Conservation (phyloP, 2,888 invertebrate species). For the Melipona beecheii region DNA sequence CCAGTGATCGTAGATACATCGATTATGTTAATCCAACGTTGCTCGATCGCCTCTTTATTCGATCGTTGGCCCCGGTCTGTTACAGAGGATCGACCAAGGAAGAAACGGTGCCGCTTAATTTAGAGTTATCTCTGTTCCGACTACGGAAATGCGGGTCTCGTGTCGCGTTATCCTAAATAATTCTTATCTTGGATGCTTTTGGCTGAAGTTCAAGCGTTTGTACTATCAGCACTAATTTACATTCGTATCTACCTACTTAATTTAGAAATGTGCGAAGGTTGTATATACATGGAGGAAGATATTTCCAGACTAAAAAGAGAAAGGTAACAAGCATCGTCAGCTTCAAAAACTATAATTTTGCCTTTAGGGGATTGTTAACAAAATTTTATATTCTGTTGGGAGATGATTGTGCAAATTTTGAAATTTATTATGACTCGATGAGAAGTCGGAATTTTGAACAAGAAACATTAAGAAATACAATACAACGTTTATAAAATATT, state of each 20-base stretch:
- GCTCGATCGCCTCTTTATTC: neutral
- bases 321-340: neutral
- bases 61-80: conserved; percentile 27
- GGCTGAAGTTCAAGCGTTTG: neutral
- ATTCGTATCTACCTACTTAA: conserved; percentile 27
- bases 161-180: conserved; percentile 40
- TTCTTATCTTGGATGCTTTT: conserved; percentile 31
- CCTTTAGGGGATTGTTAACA: neutral
- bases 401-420: neutral
- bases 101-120: conserved; percentile 1
- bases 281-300: neutral
- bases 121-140: conserved; percentile 28
- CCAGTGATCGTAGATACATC: conserved; percentile 41
- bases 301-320: too few relatives aligned
- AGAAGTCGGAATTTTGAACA: too few relatives aligned
- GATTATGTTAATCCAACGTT: conserved; percentile 55
- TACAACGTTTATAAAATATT: too few relatives aligned
- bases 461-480: too few relatives aligned
- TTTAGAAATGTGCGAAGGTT: neutral
- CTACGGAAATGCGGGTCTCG: conserved; percentile 47
- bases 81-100: neutral
- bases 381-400: neutral
- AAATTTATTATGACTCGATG: neutral
- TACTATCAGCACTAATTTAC: neutral
- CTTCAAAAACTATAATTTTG: neutral